Base-by-base conservation (phyloP, 2,113 vertebrate species). In the Mionectes macconnelli region DNA sequence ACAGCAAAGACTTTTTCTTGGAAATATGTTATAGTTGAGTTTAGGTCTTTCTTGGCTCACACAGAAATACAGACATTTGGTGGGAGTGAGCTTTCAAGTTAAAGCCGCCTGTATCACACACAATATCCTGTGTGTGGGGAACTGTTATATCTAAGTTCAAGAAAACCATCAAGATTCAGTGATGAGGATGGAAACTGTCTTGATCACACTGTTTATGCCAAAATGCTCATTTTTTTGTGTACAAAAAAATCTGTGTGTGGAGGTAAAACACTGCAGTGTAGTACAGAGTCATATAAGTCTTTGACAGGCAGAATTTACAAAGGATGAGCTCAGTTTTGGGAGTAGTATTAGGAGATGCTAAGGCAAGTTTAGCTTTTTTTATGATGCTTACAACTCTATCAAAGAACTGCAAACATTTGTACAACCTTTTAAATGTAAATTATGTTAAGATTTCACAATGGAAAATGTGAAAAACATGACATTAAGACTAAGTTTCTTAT, bases 121-220 rank as follows among this genome's bases (percentile, higher is more conserved):
- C 96, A 57, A 39, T 93, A 88, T 93, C 94, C 87, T 93, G 79
- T 96, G 95, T 94, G 95, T 85, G 95, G 93, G 91, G 94, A 96
- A 94, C 94, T 97, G 96, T 96, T 97, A 97, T 22, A 91, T 76
- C 84, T 67, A 47, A 97, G 96, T 97, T 97, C 96, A 97, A 91
- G 76, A 78, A 92, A 97, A 92, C 77, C 96, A 97, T 96, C 97
- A 95, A 95, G 95, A 94, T 95, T 78, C 85, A 75, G 79, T 60
- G 85, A 87, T 85, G 89, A 90, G 95, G 83, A 93, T 87, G 83
- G 92, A 96, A 97, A 97, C 94, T 96, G 96, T 97, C 95, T 97
- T 44, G 82, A 94, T 97, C 95, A 93, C 91, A 89, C 75, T 87
- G 82, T 93, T 92, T 82, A 83, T 97, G 96, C 96, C 96, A 97